Percentiles rank a stretch among this genome's conserved stretches.
phyloP scores from a whole-genome alignment of 37 sponge, comb jelly and placozoan species.

The Geodia barretti region DNA sequence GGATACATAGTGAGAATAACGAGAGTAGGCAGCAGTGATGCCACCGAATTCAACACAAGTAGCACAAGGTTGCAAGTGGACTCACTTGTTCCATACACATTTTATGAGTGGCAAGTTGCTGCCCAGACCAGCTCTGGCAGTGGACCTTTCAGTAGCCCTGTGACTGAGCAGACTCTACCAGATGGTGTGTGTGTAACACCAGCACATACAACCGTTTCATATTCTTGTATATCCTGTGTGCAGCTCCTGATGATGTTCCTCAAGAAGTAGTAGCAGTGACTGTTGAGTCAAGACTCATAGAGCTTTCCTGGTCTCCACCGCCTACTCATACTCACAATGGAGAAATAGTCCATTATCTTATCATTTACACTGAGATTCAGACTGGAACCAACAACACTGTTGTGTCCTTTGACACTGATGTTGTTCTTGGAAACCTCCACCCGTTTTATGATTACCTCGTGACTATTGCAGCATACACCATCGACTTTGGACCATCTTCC shows the following conservation, averaged over 20 bases:
- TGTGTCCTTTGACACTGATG: background rate
- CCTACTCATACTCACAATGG: conserved; percentile 18
- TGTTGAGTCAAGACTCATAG: background rate
- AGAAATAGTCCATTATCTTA: conserved; percentile 24
- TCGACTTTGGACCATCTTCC: conserved; percentile 10
- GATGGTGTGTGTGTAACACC: conserved; percentile 5
- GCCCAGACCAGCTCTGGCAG: conserved; percentile 17
- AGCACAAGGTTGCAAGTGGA: background rate
- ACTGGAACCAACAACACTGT: background rate
- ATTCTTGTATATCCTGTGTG: background rate
- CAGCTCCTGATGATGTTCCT: background rate
- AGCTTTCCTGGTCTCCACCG: conserved; percentile 34
- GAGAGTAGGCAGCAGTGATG: background rate
- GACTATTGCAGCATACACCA: conserved; percentile 18
- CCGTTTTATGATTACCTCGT: conserved; percentile 21
- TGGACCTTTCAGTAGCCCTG: conserved; percentile 32
- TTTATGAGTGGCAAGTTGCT: conserved; percentile 15
- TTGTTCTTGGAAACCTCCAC: conserved; percentile 10
- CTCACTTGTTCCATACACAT: conserved; percentile 10
- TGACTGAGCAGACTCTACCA: conserved; percentile 15
- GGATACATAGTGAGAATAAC: conserved; percentile 8
- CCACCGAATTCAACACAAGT: background rate
- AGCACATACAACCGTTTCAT: background rate
- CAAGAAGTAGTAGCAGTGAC: background rate
- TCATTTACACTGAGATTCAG: background rate